Evolutionary conservation across 2,113 vertebrate genomes (phyloP), one percentile per base, ranked within the genome.

Genomic region (Pseudopipra pipra): DNA sequence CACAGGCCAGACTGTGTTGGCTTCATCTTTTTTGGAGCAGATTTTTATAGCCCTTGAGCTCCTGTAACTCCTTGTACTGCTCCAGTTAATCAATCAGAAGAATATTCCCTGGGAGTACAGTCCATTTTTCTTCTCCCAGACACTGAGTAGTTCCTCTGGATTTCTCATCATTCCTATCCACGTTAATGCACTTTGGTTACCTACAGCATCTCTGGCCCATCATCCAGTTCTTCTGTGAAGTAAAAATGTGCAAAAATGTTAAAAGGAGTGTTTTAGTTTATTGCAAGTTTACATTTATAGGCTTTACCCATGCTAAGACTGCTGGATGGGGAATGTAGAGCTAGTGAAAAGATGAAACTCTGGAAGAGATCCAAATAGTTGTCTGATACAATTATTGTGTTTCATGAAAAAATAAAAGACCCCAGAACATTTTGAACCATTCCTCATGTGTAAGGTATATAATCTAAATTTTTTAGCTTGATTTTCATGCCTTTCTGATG

Each of bases 21-120:
- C 89, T 80, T 89, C 56, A 13, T 85, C 79, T 93, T 92, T 83
- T 95, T 85, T 91, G 83, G 76, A 89, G 73, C 85, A 58, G 80
- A 31, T 67, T 87, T 97, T 96, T 85, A 97, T 95, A 91, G 93
- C 87, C 90, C 95, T 97, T 92, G 54, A 90, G 93, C 89, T 96
- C 74, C 89, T 82, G 71, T 97, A 97, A 94, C 56, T 85, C 27
- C 75, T 79, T 74, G 84, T 68, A n/a, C 33, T 85, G 62, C 43
- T 94, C 75, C 92, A 96, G 77, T 94, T 94, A 96, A 93, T 96
- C 92, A 93, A 76, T 95, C 89, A 95, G 95, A 76, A 85, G 87
- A 90, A 59, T 85, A 84, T 96, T 97, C 87, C 87, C 94, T 90
- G 73, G 77, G 90, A 94, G 58, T n/a, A 11, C 56, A 76, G 37